Evolutionary conservation across 1,140 invertebrate species (phyloP), one percentile per base, ranked within the genome.

Genomic region (Bilobella aurantiaca): DNA sequence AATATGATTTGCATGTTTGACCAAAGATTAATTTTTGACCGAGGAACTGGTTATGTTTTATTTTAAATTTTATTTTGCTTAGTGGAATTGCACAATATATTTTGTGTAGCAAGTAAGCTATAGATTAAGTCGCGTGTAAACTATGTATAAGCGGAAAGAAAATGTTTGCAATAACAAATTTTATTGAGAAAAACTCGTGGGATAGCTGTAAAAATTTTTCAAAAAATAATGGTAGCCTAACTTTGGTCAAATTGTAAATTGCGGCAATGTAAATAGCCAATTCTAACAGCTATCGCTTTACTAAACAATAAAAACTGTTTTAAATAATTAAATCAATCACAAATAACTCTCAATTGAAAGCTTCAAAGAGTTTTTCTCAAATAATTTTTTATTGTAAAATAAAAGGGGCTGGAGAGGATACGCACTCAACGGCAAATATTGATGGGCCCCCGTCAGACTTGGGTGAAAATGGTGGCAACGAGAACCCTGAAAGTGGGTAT

Each of bases 371-470:
- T 68, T 71, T 66, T 71, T 71, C 65, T 71, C 67, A 66, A 66
- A 63, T 62, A 46, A 25, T 57, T 46, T 64, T 32, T 64, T 23
- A 65, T 66, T 57, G 60, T 3, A 32, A 58, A 61, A 67, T 60
- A 57, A 5, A 58, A 58, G 53, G 64, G 64, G 5, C n/a, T n/a
- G n/a, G n/a, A n/a, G 68, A 63, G 8, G 71, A 73, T 58, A 63
- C 66, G 57, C 71, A 73, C 47, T 73, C 71, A n/a, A 69, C 65
- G 18, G 65, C 64, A 18, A 66, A 69, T 2, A 66, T 73, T 57
- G 71, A 73, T 16, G 66, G 66, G 31, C 31, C 62, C 46, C 46
- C 59, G 3, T 68, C 65, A 3, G 68, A 69, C 29, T 34, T 65
- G 29, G 68, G 68, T 2, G 67, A 69, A 14, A 28, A n/a, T 32